Percentiles rank a stretch among this genome's conserved stretches.
These are phyloP conservation scores for Rhyzopertha dominica DNA, from an alignment of 1,140 invertebrate genomes.

Conservation along the genomic window DNA sequence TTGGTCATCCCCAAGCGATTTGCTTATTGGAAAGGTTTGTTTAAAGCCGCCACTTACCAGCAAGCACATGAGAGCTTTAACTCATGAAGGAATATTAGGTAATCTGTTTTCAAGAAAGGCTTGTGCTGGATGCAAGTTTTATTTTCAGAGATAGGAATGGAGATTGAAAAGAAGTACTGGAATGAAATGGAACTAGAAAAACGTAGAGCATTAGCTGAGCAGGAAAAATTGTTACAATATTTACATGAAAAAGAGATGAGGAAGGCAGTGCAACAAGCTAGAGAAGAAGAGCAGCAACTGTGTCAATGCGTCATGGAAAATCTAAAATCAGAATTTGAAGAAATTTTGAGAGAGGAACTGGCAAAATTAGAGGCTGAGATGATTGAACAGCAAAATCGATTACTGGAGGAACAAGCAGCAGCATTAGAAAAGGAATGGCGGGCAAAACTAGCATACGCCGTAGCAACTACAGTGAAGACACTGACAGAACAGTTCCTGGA, in stretches of 20 bases:
- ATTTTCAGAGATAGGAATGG: conserved; percentile 31
- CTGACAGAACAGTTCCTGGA: conserved; percentile 41
- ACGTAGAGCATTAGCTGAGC: conserved; percentile 32
- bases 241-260: conserved; percentile 36
- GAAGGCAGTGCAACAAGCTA: conserved; percentile 17
- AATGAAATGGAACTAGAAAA: conserved; percentile 35
- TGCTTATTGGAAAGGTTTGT: conserved; percentile 38
- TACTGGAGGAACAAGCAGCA: conserved; percentile 17
- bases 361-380: conserved; percentile 14
- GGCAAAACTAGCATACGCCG: conserved; percentile 33
- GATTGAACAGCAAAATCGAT: conserved; percentile 16
- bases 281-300: conserved; percentile 20
- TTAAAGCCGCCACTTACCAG: conserved; percentile 36
- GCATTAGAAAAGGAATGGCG: conserved; percentile 34
- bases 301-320: conserved; percentile 31
- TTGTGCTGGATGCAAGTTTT: conserved; percentile 14
- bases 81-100: conserved; percentile 47
- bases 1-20: conserved; percentile 43
- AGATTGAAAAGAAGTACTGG: conserved; percentile 36
- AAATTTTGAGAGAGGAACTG: conserved; percentile 30
- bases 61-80: conserved; percentile 41
- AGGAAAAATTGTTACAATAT: conserved; percentile 22
- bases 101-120: conserved; percentile 1
- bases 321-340: conserved; percentile 31
- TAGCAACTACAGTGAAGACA: conserved; percentile 35